These are phyloP conservation scores for Phragmatobia fuliginosa DNA, from an alignment of 2,888 invertebrate species.

Conservation along the genomic window DNA sequence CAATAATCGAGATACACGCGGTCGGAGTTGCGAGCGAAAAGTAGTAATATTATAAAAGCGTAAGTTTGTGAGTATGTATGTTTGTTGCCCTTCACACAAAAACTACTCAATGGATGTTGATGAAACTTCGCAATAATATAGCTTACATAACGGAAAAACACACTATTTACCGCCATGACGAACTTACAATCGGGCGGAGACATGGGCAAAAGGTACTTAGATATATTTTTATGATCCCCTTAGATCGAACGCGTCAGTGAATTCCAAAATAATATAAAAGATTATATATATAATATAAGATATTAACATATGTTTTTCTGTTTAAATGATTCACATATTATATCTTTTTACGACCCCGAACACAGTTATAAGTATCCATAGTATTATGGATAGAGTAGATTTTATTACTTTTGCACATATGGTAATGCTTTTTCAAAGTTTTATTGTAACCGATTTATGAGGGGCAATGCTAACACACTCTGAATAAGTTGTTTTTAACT, in stretches of 20 bases:
- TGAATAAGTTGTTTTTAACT: constrained; percentile 13
- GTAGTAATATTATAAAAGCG: too few relatives aligned
- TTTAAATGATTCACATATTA: constrained; percentile 27
- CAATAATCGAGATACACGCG: too few relatives aligned
- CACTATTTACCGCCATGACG: too few relatives aligned
- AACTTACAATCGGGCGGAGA: too few relatives aligned
- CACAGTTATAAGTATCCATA: constrained; percentile 39
- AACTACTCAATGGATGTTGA: too few relatives aligned
- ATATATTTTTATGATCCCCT: background rate
- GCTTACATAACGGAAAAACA: too few relatives aligned
- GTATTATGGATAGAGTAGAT: constrained; percentile 47
- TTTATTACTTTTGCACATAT: constrained; percentile 56
- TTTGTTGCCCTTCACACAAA: too few relatives aligned
- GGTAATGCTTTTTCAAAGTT: constrained; percentile 57
- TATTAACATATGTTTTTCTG: constrained; percentile 36
- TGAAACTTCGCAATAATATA: too few relatives aligned
- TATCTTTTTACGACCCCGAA: constrained; percentile 36
- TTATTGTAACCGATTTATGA: constrained; percentile 53
- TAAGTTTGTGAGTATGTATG: too few relatives aligned
- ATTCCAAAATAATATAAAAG: constrained; percentile 16
- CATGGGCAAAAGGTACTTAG: too few relatives aligned
- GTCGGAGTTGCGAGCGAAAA: too few relatives aligned
- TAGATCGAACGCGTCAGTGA: background rate
- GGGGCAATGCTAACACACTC: constrained; percentile 22
- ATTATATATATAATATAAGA: too few relatives aligned